Percentiles rank a stretch among this genome's conserved stretches.
These are phyloP conservation scores for Plebejus argus DNA, from an alignment of 2,888 invertebrate species.

Conservation along the genomic window DNA sequence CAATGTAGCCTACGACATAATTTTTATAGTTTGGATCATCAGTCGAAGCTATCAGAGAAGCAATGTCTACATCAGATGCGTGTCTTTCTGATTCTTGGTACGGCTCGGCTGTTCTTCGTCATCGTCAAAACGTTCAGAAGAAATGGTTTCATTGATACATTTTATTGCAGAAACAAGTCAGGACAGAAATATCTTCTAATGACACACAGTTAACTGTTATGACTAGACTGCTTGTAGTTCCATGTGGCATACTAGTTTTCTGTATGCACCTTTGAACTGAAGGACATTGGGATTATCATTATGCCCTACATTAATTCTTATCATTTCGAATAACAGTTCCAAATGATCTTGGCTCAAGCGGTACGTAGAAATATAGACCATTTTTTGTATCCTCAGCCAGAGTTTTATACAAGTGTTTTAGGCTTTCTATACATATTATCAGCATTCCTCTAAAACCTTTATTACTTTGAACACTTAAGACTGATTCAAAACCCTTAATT, in stretches of 20 bases:
- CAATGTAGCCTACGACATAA: constrained; percentile 29
- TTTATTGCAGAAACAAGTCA: constrained; percentile 36
- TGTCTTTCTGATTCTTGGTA: neutral
- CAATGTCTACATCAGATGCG: constrained; percentile 28
- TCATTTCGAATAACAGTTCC: constrained; percentile 40
- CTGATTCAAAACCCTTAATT: neutral
- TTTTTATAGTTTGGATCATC: constrained; percentile 30
- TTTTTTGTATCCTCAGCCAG: constrained; percentile 25
- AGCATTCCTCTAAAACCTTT: constrained; percentile 25
- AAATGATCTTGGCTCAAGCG: constrained; percentile 38
- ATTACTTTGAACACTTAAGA: neutral
- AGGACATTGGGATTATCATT: constrained; percentile 30
- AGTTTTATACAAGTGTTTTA: constrained; percentile 33
- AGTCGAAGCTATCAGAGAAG: constrained; percentile 19
- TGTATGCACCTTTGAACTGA: constrained; percentile 39
- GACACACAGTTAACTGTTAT: constrained; percentile 41
- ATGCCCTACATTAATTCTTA: constrained; percentile 40
- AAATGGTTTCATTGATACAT: constrained; percentile 35
- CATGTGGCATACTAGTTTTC: constrained; percentile 39
- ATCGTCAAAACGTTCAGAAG: constrained; percentile 30
- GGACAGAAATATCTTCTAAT: constrained; percentile 37
- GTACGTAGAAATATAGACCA: constrained; percentile 34
- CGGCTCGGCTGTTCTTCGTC: constrained; percentile 13
- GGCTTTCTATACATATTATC: constrained; percentile 25
- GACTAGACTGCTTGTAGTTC: constrained; percentile 36